These are phyloP conservation scores for Peucedramus taeniatus DNA, from an alignment of 2,113 vertebrate genomes.

Conservation along the genomic window DNA sequence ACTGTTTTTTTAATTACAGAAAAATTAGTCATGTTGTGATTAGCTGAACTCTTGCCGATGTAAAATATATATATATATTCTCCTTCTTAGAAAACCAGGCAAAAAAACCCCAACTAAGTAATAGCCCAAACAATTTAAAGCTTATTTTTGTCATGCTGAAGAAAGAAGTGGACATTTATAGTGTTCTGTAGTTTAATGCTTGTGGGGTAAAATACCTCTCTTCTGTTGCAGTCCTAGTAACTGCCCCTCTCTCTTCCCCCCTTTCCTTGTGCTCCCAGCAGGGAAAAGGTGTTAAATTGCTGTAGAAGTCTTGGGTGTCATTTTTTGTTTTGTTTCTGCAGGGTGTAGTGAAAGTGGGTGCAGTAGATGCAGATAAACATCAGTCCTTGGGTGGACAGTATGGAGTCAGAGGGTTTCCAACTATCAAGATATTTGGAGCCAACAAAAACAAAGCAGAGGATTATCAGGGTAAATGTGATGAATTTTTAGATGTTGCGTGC, in stretches of 20 bases:
- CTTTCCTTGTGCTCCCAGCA: not conserved
- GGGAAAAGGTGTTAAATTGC: not conserved
- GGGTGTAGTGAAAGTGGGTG: conserved; percentile 94
- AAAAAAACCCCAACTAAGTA: not conserved
- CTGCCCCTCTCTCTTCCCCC: not conserved
- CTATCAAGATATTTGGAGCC: conserved; percentile 94
- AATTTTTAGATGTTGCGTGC: not conserved
- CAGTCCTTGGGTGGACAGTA: conserved; percentile 91
- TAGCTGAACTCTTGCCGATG: not conserved
- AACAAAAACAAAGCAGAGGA: conserved; percentile 95
- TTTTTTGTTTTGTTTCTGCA: conserved; percentile 43
- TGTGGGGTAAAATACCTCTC: not conserved
- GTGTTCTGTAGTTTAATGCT: not conserved
- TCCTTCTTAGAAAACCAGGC: not conserved
- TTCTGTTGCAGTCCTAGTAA: not conserved
- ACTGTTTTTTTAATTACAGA: not conserved
- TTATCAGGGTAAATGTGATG: conserved; percentile 85
- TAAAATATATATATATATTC: not conserved
- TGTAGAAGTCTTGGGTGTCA: not conserved
- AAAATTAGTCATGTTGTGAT: not conserved
- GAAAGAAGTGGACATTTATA: not conserved
- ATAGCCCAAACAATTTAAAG: not conserved
- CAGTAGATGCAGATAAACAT: conserved; percentile 92
- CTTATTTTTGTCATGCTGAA: not conserved
- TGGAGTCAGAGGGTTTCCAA: conserved; percentile 90